These are phyloP conservation scores for Ceratina calcarata DNA, from an alignment of 1,140 invertebrate genomes.

Conservation along the genomic window DNA sequence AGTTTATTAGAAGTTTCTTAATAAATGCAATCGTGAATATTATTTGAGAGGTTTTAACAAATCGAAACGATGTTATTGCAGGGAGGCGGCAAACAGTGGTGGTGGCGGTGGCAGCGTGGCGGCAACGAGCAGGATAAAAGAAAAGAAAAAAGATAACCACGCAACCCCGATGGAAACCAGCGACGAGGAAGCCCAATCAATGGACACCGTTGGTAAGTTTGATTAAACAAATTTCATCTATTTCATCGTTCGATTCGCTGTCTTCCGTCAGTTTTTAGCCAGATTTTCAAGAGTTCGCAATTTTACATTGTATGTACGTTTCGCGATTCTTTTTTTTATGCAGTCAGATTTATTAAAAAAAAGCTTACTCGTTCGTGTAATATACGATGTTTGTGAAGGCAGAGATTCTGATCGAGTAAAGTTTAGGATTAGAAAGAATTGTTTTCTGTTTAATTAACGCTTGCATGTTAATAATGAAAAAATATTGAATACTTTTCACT, in stretches of 20 bases:
- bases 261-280: no score
- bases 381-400: no score
- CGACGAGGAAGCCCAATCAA: constrained; percentile 76
- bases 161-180: constrained; percentile 77
- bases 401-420: no score
- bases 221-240: not conserved
- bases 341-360: no score
- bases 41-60: constrained; percentile 69
- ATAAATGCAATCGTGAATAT: no score
- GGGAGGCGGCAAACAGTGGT: constrained; percentile 48
- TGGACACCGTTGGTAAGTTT: constrained; percentile 76
- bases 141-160: constrained; percentile 79
- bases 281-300: not conserved
- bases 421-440: no score
- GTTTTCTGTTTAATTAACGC: no score
- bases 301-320: not conserved
- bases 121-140: constrained; percentile 71
- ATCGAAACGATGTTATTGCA: constrained; percentile 67
- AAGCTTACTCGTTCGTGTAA: not conserved
- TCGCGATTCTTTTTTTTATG: no score
- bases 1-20: no score
- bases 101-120: constrained; percentile 48
- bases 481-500: no score
- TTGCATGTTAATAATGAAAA: no score
- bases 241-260: not conserved